Evolutionary conservation across 2,113 vertebrate genomes (phyloP).

Genomic region (Oxygymnocypris stewartii): DNA sequence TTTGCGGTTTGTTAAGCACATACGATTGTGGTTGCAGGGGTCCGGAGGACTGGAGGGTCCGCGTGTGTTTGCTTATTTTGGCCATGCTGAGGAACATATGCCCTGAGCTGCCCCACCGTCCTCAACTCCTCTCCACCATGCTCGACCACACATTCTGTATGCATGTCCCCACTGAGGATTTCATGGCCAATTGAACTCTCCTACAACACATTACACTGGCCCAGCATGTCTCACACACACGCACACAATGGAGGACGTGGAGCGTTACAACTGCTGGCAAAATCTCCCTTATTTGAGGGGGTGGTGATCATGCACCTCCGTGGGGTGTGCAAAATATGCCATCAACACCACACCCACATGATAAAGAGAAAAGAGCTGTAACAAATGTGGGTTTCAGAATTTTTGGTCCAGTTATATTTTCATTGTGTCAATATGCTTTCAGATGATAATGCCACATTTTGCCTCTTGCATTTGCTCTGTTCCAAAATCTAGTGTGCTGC

Average conservation of each 20-base stretch:
- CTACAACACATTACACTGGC: conserved; percentile 40
- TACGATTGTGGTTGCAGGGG: conserved; percentile 36
- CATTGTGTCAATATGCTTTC: not conserved
- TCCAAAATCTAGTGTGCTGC: not conserved
- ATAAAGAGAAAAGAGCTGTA: not conserved
- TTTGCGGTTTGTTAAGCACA: conserved; percentile 57
- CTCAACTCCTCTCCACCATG: conserved; percentile 44
- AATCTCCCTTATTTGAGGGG: conserved; percentile 33
- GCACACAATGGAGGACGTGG: conserved; percentile 1
- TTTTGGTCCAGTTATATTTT: not conserved
- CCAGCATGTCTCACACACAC: conserved; percentile 36
- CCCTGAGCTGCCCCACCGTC: conserved; percentile 45
- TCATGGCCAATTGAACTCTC: conserved; percentile 60
- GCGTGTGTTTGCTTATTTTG: conserved; percentile 45
- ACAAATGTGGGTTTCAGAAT: conserved; percentile 5
- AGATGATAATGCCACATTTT: not conserved
- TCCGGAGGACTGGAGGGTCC: conserved; percentile 2
- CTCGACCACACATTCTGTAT: conserved; percentile 55
- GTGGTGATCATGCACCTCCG: conserved; percentile 2
- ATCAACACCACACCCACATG: conserved; percentile 26
- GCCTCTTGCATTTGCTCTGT: not conserved
- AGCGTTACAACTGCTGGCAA: conserved; percentile 30
- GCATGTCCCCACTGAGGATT: conserved; percentile 54
- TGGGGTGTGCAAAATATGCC: conserved; percentile 1
- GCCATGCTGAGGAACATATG: conserved; percentile 53